phyloP scores from a whole-genome alignment of 1,140 invertebrate species.

The Chironomus tepperi region DNA sequence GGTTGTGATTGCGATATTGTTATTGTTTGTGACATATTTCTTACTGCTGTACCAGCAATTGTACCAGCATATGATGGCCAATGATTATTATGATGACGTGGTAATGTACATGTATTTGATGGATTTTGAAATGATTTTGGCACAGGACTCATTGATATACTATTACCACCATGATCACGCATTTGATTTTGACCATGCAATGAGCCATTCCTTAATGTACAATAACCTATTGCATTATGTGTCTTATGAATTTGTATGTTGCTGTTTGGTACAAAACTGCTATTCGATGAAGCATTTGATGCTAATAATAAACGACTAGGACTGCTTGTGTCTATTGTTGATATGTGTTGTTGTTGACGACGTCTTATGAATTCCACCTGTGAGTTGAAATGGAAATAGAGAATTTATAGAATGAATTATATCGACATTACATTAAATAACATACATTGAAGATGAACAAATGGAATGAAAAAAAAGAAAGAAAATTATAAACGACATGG shows the following conservation, averaged over 20 bases:
- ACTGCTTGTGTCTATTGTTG: slow-evolving; percentile 60
- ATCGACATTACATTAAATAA: too few relatives aligned
- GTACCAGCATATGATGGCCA: slow-evolving; percentile 40
- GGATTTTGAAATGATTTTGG: slow-evolving; percentile 35
- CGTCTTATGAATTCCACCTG: slow-evolving; percentile 53
- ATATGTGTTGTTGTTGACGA: slow-evolving; percentile 61
- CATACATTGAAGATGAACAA: background rate
- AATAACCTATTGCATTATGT: slow-evolving; percentile 54
- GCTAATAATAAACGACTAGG: slow-evolving; percentile 50
- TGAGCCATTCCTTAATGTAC: slow-evolving; percentile 57
- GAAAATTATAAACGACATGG: too few relatives aligned
- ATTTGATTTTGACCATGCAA: slow-evolving; percentile 42
- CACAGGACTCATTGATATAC: slow-evolving; percentile 34
- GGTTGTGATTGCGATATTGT: slow-evolving; percentile 30
- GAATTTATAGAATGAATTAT: slow-evolving; percentile 32
- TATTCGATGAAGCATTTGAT: slow-evolving; percentile 41
- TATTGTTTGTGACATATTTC: slow-evolving; percentile 30
- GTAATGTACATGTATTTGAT: slow-evolving; percentile 37
- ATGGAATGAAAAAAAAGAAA: too few relatives aligned
- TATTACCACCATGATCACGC: slow-evolving; percentile 30
- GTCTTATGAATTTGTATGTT: slow-evolving; percentile 35
- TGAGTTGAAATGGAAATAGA: background rate
- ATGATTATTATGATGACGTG: slow-evolving; percentile 40
- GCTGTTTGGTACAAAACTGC: slow-evolving; percentile 32
- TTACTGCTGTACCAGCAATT: slow-evolving; percentile 30